Conservation (phyloP, 2,888 invertebrate genomes). For the Lobophora halterata region DNA sequence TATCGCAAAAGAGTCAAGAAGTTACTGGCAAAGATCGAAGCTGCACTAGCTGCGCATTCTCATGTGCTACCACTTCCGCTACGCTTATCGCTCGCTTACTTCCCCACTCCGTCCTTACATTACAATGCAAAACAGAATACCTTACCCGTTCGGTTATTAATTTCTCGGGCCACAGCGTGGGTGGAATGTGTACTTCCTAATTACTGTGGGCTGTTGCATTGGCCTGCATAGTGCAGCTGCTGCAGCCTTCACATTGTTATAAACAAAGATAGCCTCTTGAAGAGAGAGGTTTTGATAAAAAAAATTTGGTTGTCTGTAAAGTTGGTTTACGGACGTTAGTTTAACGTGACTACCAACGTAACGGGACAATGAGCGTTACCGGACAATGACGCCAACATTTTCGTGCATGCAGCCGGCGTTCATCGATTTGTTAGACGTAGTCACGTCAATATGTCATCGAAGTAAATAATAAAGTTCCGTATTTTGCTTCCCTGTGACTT, state of each 20-base stretch:
- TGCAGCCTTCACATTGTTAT: conserved; percentile 11
- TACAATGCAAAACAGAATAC: conserved; percentile 31
- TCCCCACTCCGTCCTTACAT: conserved; percentile 6
- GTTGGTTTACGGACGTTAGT: no score
- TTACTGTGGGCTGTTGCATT: conserved; percentile 68
- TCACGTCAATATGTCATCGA: no score
- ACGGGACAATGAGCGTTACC: no score
- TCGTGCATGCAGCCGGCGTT: no score
- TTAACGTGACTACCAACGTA: no score
- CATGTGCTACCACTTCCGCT: conserved; percentile 1
- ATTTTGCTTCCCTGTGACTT: no score
- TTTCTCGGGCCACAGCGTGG: conserved; percentile 68
- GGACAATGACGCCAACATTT: no score
- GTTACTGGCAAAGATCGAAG: background rate
- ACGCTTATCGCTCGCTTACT: conserved; percentile 6
- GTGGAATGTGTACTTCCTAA: conserved; percentile 62
- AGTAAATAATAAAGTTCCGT: no score
- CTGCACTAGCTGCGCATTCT: background rate
- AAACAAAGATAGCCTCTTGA: background rate
- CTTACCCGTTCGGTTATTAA: conserved; percentile 56
- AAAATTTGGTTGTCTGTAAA: no score
- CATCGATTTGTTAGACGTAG: no score
- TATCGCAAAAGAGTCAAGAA: background rate
- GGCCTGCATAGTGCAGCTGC: conserved; percentile 49
- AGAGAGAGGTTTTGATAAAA: no score